Base-by-base conservation (phyloP, 2,888 invertebrate species). In the Oeneis ivallda region DNA sequence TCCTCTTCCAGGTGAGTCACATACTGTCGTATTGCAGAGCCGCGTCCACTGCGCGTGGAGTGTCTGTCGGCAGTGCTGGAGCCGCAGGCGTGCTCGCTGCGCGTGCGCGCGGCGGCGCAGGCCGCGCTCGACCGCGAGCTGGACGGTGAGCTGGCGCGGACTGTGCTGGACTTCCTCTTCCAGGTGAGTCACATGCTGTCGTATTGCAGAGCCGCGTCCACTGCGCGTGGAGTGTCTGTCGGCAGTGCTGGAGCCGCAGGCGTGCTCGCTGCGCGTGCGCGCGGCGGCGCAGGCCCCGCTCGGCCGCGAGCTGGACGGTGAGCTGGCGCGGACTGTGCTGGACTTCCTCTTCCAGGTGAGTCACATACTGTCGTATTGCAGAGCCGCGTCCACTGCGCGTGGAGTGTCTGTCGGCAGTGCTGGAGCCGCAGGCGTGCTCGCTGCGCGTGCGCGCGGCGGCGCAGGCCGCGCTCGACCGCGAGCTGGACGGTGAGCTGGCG, bases 311-410 rank as follows among this genome's bases (percentile, higher is more conserved):
- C 56, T 69, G 0, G 85, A 89, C 68, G 73, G 75, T 49, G 82
- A 82, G 7, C 75, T 89, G 0, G 86, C 89, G 0, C 72, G 76
- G 37, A 75, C 74, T 0, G 79, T 87, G 1, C 70, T 89, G 0
- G 82, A 86, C n/a, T 89, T 87, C 50, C 70, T 90, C 6, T 70
- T 88, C 3, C 83, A 86, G 79, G 90, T 89, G 11, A 9, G 19
- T n/a, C n/a, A n/a, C n/a, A n/a, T n/a, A n/a, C n/a, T n/a, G n/a
- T n/a, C n/a, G n/a, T n/a, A n/a, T 34, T 39, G 5, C 32, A 58
- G 58, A 58, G 9, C 9, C 8, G 15, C 6, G 11, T 9, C 74
- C 79, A 0, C 72, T 73, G 26, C 73, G 54, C 0, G 70, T 87
- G n/a, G 76, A 78, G 10, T 70, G 73, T 0, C 70, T 86, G 1